Percentiles rank a stretch among this genome's conserved stretches.
Evolutionary conservation across 2,797 vertebrate species (phyloP).

Genomic region (Aldrovandia affinis): DNA sequence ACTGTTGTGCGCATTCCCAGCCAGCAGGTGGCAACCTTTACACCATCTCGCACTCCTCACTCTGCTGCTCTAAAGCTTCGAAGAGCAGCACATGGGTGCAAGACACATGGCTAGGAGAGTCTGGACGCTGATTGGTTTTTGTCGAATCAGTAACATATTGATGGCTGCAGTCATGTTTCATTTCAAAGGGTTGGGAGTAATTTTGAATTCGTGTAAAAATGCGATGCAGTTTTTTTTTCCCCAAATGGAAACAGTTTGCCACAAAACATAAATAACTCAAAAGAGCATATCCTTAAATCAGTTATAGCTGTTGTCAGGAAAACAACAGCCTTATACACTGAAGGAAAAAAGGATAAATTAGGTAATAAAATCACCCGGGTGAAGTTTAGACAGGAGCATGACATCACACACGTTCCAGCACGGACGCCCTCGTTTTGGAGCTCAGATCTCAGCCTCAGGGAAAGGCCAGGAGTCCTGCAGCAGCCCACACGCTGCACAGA

Average conservation of each 20-base stretch:
- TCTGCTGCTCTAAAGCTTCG: background rate
- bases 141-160: background rate
- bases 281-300: background rate
- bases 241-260: background rate
- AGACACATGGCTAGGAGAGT: background rate
- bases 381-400: background rate
- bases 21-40: background rate
- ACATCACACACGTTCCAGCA: background rate
- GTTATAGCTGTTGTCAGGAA: background rate
- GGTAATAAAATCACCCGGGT: background rate
- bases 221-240: background rate
- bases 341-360: background rate
- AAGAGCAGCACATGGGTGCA: background rate
- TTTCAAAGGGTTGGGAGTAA: background rate
- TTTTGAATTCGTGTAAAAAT: background rate
- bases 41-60: background rate
- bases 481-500: background rate
- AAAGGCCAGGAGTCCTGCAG: background rate
- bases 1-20: background rate
- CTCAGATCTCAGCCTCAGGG: too few species aligned
- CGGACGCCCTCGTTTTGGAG: background rate
- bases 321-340: background rate
- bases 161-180: background rate
- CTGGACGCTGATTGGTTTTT: background rate
- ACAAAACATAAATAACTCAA: background rate